Conservation (phyloP, 2,113 vertebrate genomes). For the Ia io region DNA sequence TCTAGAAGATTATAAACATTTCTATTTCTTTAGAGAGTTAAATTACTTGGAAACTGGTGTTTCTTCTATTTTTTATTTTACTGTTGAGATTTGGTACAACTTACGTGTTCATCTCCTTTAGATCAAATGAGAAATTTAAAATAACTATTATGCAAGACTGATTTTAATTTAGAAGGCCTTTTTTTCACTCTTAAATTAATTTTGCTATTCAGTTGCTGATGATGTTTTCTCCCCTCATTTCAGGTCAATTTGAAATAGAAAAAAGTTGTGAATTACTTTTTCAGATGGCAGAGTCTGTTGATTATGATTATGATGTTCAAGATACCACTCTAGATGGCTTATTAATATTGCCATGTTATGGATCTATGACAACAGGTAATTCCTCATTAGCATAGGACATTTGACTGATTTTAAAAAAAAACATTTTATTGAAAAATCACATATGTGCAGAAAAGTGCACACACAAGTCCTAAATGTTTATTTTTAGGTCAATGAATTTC, state of each 20-base stretch:
- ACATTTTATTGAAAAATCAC: background rate
- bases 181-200: slow-evolving; percentile 23
- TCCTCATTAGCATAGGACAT: background rate
- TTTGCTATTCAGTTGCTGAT: slow-evolving; percentile 35
- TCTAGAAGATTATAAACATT: background rate
- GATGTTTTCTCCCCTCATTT: slow-evolving; percentile 22
- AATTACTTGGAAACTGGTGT: background rate
- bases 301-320: slow-evolving; percentile 93
- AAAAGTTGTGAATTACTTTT: slow-evolving; percentile 92
- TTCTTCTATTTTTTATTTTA: slow-evolving; percentile 37
- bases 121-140: slow-evolving; percentile 41
- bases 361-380: slow-evolving; percentile 97
- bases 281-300: slow-evolving; percentile 91
- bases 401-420: slow-evolving; percentile 5
- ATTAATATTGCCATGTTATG: slow-evolving; percentile 94
- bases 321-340: slow-evolving; percentile 92
- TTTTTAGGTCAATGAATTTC: slow-evolving; percentile 10
- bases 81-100: slow-evolving; percentile 41
- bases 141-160: background rate
- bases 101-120: slow-evolving; percentile 1
- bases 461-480: background rate
- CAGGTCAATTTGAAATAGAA: slow-evolving; percentile 96
- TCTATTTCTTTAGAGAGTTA: slow-evolving; percentile 44
- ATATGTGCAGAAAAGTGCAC: background rate
- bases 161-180: slow-evolving; percentile 25